phyloP scores from a whole-genome alignment of 2,113 vertebrate species.

The Anarhynchus alexandrinus region DNA sequence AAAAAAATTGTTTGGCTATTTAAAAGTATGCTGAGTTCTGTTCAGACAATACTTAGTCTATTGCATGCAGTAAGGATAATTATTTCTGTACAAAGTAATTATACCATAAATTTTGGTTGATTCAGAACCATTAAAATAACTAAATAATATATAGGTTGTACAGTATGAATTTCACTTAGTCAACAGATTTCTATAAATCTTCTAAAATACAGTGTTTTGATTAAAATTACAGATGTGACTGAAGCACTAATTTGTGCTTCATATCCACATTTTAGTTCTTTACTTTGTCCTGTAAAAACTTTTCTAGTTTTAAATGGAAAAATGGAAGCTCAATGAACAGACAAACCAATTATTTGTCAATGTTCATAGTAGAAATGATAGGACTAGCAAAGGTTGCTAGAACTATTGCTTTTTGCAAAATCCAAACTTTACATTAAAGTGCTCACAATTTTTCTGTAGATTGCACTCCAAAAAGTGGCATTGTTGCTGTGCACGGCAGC shows the following conservation, averaged over 20 bases:
- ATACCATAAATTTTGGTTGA: neutral
- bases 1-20: neutral
- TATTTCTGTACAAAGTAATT: neutral
- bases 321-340: neutral
- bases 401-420: neutral
- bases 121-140: neutral
- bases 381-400: neutral
- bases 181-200: neutral
- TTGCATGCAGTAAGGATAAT: neutral
- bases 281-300: neutral
- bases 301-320: neutral
- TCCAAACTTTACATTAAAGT: neutral
- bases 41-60: neutral
- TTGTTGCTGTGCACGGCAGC: neutral
- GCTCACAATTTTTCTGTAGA: neutral
- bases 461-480: neutral
- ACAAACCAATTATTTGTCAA: neutral
- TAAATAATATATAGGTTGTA: neutral
- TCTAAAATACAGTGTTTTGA: neutral
- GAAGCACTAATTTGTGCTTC: neutral
- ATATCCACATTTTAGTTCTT: neutral
- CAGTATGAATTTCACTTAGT: neutral
- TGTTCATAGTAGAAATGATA: neutral
- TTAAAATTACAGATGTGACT: neutral
- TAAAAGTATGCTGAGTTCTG: neutral